These are phyloP conservation scores for Crotophaga sulcirostris DNA, from an alignment of 2,113 vertebrate genomes.

Conservation along the genomic window DNA sequence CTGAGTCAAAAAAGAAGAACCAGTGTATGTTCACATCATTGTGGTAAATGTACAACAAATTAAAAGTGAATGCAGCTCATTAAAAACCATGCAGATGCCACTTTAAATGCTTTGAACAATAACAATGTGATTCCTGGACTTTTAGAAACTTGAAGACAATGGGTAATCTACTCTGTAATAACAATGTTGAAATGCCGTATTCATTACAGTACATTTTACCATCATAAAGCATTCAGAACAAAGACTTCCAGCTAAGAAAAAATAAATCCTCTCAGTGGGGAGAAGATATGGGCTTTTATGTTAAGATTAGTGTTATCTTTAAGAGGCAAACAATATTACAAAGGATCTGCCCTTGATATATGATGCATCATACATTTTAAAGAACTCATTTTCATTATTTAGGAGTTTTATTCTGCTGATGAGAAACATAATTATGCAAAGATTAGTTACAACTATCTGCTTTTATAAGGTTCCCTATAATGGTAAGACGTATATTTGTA, in stretches of 20 bases:
- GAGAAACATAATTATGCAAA: slow-evolving; percentile 21
- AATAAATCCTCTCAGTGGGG: neutral
- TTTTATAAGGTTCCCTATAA: neutral
- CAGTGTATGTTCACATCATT: neutral
- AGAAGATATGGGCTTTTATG: neutral
- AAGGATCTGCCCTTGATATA: neutral
- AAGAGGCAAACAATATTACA: neutral
- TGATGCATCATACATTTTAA: neutral
- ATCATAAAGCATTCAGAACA: neutral
- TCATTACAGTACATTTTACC: neutral
- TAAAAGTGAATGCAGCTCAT: neutral
- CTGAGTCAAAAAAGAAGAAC: neutral
- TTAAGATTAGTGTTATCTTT: neutral
- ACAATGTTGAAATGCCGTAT: neutral
- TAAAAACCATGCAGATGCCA: neutral
- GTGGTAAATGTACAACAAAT: neutral
- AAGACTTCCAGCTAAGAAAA: slow-evolving; percentile 20
- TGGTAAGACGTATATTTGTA: neutral
- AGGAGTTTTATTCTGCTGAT: slow-evolving; percentile 1
- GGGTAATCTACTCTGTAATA: neutral
- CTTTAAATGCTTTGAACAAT: slow-evolving; percentile 26
- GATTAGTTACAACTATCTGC: neutral
- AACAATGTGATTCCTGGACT: neutral
- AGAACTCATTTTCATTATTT: slow-evolving; percentile 8
- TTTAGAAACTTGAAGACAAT: slow-evolving; percentile 4